These are phyloP conservation scores for Sphinx pinastri DNA, from an alignment of 2,888 invertebrate genomes.

Conservation along the genomic window DNA sequence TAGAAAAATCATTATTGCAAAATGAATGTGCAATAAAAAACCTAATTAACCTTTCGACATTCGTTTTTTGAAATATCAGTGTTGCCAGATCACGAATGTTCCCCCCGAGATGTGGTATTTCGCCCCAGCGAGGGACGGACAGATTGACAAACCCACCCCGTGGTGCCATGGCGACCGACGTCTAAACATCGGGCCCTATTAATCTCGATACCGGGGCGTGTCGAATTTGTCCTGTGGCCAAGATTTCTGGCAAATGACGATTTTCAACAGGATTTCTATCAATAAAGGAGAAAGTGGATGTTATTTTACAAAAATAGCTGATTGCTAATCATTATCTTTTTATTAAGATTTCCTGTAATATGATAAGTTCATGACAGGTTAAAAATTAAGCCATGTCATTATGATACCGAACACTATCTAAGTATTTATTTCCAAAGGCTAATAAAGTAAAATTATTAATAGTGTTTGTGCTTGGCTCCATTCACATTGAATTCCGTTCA, in stretches of 20 bases:
- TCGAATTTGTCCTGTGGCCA: slow-evolving; percentile 61
- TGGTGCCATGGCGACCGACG: slow-evolving; percentile 72
- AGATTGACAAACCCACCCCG: slow-evolving; percentile 69
- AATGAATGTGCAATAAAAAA: slow-evolving; percentile 40
- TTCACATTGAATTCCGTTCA: no score
- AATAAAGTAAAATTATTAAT: no score
- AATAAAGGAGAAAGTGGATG: no score
- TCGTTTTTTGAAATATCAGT: slow-evolving; percentile 41
- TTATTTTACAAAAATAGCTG: no score
- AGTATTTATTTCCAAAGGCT: no score
- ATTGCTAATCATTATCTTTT: no score
- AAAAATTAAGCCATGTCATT: no score
- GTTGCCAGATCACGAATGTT: slow-evolving; percentile 67
- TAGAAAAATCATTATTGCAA: slow-evolving; percentile 21
- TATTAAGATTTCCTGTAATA: no score
- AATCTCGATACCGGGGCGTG: slow-evolving; percentile 77
- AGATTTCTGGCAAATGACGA: slow-evolving; percentile 30
- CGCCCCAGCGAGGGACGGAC: slow-evolving; percentile 52
- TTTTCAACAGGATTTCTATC: no score
- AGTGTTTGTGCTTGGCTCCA: no score
- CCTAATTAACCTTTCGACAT: slow-evolving; percentile 36
- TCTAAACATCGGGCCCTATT: slow-evolving; percentile 78
- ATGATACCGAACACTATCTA: no score
- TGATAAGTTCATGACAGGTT: no score
- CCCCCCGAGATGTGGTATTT: slow-evolving; percentile 81